Base-by-base conservation (phyloP, 2,888 invertebrate genomes). In the Standfussiana lucernea region DNA sequence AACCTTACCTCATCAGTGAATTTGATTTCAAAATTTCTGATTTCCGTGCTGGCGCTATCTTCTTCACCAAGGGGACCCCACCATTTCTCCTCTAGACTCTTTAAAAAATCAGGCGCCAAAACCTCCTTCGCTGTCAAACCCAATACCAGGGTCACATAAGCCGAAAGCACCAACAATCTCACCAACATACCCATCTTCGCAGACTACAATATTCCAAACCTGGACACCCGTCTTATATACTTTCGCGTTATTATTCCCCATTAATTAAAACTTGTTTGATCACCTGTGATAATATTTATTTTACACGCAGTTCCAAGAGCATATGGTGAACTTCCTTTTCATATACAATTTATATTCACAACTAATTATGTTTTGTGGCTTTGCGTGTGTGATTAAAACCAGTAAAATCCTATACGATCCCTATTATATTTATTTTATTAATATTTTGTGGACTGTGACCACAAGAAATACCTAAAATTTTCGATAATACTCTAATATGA, bases 21-120 rank as follows among this genome's bases (percentile, higher is more conserved):
- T 18, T 53, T 21, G 13, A 85, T 69, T 47, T 68, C 0, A 40
- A 73, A 80, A 53, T 37, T 35, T 28, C 59, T 73, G 13, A 81
- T 59, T 28, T 65, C 64, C 28, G 64, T 40, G 10, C 37, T 61
- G 2, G 32, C 35, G 4, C 64, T 32, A 18, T 50, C 8, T 50
- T 81, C 50, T 11, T 4, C 28, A 21, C 68, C 73, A 28, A 35
- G 15, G 1, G 85, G 68, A 32, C 81, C 81, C 81, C 85, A 81
- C 81, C 81, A 81, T 85, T 80, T 73, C 15, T 73, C 18, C 18
- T 40, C 21, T 10, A 85, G 47, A 47, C 35, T 24, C 24, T 53
- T 37, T 81, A 80, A 15, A 21, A 85, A 73, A 10, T 28, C 28
- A 10, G 68, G 32, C 0, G 85, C 15, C 1, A 37, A 32, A 28